Evolutionary conservation across 2,797 vertebrate species (phyloP).

Genomic region (Myoxocephalus aenaeus): DNA sequence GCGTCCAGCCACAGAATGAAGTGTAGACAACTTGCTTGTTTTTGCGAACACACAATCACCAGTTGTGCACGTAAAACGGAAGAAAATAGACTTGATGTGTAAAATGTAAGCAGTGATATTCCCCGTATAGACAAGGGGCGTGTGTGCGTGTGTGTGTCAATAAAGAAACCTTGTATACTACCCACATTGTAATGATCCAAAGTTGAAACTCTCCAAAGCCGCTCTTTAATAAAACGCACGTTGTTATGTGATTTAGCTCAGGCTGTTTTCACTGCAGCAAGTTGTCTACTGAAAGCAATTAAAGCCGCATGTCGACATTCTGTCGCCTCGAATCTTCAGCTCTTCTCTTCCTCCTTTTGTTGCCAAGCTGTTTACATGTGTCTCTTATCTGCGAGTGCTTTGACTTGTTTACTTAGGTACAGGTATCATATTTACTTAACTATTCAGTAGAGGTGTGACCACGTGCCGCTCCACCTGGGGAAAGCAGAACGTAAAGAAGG

Average conservation of each 20-base stretch:
- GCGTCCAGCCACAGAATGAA: too few species aligned
- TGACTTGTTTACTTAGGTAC: background rate
- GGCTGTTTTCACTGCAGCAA: slow-evolving; percentile 9
- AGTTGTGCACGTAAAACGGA: background rate
- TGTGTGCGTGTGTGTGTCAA: background rate
- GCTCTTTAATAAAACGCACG: background rate
- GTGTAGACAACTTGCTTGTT: too few species aligned
- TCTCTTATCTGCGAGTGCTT: background rate
- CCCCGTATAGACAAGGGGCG: too few species aligned
- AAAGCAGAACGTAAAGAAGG: background rate
- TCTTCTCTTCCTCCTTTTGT: background rate
- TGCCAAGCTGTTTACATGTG: background rate
- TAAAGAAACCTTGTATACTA: background rate
- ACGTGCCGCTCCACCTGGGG: background rate
- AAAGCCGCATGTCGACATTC: slow-evolving; percentile 25
- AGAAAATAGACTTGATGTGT: background rate
- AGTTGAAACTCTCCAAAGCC: background rate
- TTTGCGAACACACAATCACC: too few species aligned
- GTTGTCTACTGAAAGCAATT: slow-evolving; percentile 9
- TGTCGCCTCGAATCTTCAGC: background rate
- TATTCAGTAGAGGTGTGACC: background rate
- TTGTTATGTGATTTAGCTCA: background rate
- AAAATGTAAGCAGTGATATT: too few species aligned
- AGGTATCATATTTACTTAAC: background rate
- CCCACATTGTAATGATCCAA: background rate